Base-by-base conservation (phyloP, 2,888 invertebrate genomes). In the Hesperia comma region DNA sequence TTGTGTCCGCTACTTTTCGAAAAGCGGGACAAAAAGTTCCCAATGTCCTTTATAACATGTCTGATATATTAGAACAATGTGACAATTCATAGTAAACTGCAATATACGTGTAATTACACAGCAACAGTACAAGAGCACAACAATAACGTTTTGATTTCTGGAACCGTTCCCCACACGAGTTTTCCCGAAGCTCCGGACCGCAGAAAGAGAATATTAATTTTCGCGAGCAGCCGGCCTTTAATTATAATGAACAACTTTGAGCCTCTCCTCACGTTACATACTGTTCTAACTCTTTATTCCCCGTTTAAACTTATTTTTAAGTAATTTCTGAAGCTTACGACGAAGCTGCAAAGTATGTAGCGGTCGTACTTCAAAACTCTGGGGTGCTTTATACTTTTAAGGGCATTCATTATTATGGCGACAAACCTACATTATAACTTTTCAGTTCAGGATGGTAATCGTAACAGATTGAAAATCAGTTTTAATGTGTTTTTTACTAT, bases 141-240 rank as follows among this genome's bases (percentile, higher is more conserved):
- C 55, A 63, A 43, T 21, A 49, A 37, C n/a, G 43, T 33, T 62
- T 62, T 15, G 32, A 40, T 49, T 58, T 49, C 32, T 21, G 49
- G 10, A 33, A 51, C 37, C 21, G 49, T 57, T 46, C 43, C 37
- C 49, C 51, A 64, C 72, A 70, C 67, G 72, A 74, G 70, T 73
- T 71, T 46, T 33, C 60, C 70, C 69, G 66, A 63, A 70, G 64
- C 71, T 71, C 71, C 37, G 74, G 69, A 73, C 75, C 79, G 72
- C 82, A 82, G 80, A 85, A 84, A 83, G 78, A 78, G 75, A 80
- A 83, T 86, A 88, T 87, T 87, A 85, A 88, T 88, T 89, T 85
- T 81, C 84, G 74, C 78, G 74, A 79, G 79, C 77, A 77, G 73
- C 79, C 75, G 74, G 77, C 81, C 80, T 83, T 80, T 86, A 88